phyloP scores from a whole-genome alignment of 2,113 vertebrate species.

The Boleophthalmus pectinirostris region DNA sequence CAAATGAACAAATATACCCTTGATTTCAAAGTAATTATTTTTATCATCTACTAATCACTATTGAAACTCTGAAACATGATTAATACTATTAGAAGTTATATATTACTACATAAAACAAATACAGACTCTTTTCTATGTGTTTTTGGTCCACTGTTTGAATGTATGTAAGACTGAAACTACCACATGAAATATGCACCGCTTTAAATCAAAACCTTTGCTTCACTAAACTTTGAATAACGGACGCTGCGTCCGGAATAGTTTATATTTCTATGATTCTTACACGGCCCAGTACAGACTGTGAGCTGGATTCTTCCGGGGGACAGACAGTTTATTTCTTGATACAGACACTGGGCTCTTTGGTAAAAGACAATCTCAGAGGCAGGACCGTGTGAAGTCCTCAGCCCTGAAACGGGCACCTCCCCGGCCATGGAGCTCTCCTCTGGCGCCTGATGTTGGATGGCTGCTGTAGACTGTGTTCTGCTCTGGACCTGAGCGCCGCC shows the following conservation, averaged over 20 bases:
- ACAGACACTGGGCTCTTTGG: conserved; percentile 69
- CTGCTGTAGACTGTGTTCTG: conserved; percentile 51
- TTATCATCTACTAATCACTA: conserved; percentile 38
- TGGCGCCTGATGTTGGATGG: conserved; percentile 56
- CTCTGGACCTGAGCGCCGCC: conserved; percentile 42
- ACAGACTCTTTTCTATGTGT: conserved; percentile 14
- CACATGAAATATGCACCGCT: conserved; percentile 78
- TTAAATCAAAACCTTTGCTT: conserved; percentile 59
- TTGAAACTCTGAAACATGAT: not conserved
- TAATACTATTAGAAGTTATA: conserved; percentile 8
- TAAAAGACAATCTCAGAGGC: conserved; percentile 72
- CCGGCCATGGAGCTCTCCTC: conserved; percentile 76
- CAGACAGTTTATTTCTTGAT: conserved; percentile 71
- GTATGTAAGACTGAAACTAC: conserved; percentile 60
- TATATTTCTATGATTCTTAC: conserved; percentile 76
- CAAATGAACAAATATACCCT: conserved; percentile 40
- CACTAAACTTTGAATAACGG: conserved; percentile 56
- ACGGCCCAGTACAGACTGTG: conserved; percentile 45
- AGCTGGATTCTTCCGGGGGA: conserved; percentile 70
- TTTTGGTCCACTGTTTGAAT: conserved; percentile 55
- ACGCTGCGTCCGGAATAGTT: conserved; percentile 58
- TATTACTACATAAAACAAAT: conserved; percentile 5
- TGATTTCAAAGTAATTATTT: conserved; percentile 62
- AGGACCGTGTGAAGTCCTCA: conserved; percentile 26
- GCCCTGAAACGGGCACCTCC: conserved; percentile 20